These are phyloP conservation scores for Sinopyrophorus schimmeli DNA, from an alignment of 2,888 invertebrate genomes.

Conservation along the genomic window DNA sequence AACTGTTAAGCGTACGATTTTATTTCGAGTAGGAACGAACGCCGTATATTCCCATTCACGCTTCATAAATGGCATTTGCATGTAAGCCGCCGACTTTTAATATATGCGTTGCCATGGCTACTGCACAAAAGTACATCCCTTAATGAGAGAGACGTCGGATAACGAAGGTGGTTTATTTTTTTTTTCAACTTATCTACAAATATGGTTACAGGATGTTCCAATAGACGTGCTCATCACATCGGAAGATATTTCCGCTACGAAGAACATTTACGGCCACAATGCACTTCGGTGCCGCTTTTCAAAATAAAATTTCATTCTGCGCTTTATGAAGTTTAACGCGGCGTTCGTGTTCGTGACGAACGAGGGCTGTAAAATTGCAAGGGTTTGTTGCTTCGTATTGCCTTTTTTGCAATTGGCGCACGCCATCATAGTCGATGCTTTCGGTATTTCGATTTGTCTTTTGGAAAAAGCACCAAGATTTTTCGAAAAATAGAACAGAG, in stretches of 20 bases:
- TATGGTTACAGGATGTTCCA: constrained; percentile 15
- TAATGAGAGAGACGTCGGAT: constrained; percentile 15
- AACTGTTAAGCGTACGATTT: constrained; percentile 13
- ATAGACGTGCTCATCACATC: constrained; percentile 10
- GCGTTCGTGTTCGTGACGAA: too few species aligned
- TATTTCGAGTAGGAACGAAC: constrained; percentile 17
- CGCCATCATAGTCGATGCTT: too few species aligned
- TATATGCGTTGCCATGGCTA: constrained; percentile 18
- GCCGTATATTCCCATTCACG: constrained; percentile 15
- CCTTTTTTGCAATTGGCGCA: too few species aligned
- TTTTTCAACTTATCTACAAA: constrained; percentile 14
- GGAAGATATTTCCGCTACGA: constrained; percentile 10
- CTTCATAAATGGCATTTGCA: constrained; percentile 22
- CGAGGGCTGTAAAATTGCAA: too few species aligned
- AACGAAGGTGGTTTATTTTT: constrained; percentile 13
- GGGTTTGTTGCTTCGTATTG: too few species aligned
- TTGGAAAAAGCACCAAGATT: too few species aligned
- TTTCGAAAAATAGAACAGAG: too few species aligned
- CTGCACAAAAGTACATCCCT: constrained; percentile 23
- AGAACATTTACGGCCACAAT: too few species aligned
- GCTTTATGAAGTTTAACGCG: too few species aligned
- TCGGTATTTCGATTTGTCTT: too few species aligned
- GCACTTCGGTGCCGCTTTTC: too few species aligned
- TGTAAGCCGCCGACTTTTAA: constrained; percentile 19
- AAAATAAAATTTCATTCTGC: too few species aligned